Evolutionary conservation across 2,797 vertebrate species (phyloP).

Genomic region (Alcedo atthis): DNA sequence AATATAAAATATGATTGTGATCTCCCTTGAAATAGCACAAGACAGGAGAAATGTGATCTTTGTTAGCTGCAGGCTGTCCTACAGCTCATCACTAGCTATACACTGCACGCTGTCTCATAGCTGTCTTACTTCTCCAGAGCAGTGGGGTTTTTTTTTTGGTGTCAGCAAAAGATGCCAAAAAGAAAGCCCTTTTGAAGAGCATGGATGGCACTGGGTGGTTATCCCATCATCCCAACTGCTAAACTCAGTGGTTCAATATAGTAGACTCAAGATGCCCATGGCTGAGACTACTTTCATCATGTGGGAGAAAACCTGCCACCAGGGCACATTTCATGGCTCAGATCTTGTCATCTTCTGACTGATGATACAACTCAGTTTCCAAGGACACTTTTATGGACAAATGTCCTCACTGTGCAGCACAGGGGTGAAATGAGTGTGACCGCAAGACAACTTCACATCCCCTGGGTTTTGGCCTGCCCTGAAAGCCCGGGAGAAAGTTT

Average conservation of each 20-base stretch:
- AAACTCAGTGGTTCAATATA: neutral
- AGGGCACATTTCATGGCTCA: neutral
- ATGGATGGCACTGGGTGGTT: neutral
- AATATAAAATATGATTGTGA: slow-evolving; percentile 15
- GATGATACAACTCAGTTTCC: neutral
- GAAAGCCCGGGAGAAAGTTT: neutral
- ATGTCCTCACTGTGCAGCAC: neutral
- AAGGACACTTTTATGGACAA: neutral
- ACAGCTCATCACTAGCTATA: neutral
- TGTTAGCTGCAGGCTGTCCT: neutral
- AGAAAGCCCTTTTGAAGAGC: neutral
- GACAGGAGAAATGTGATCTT: slow-evolving; percentile 37
- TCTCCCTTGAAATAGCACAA: slow-evolving; percentile 26
- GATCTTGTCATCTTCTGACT: neutral
- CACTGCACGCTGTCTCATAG: fast-evolving
- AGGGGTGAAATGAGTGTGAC: neutral
- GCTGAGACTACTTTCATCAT: neutral
- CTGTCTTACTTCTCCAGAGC: neutral
- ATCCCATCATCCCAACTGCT: neutral
- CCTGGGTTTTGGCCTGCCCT: neutral
- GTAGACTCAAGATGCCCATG: neutral
- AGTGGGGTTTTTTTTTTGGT: neutral
- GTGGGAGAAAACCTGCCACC: neutral
- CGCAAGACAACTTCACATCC: neutral
- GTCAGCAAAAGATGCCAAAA: neutral